Percentiles rank a stretch among this genome's conserved stretches.
These are phyloP conservation scores for Agapornis canus DNA, from an alignment of 2,797 vertebrate species.

Conservation along the genomic window DNA sequence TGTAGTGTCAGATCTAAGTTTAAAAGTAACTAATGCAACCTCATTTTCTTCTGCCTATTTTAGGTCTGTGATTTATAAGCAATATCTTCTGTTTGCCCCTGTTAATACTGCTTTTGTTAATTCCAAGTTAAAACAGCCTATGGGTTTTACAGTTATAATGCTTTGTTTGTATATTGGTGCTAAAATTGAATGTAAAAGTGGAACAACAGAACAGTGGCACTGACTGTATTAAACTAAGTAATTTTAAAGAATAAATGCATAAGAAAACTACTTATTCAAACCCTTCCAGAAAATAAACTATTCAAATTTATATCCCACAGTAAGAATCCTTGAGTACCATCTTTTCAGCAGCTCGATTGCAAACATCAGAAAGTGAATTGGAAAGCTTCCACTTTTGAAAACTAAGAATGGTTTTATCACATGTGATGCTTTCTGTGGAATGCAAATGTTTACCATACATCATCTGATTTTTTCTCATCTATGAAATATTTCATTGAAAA, in stretches of 20 bases:
- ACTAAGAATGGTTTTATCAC: not conserved
- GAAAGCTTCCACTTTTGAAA: not conserved
- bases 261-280: conserved; percentile 31
- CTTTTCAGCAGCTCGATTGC: conserved; percentile 31
- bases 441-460: conserved; percentile 18
- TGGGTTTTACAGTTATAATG: not conserved
- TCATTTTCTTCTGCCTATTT: not conserved
- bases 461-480: conserved; percentile 17
- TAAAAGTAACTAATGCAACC: not conserved
- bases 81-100: not conserved
- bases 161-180: not conserved
- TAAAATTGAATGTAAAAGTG: conserved; percentile 30
- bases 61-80: not conserved
- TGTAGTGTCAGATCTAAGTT: not conserved
- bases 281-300: conserved; percentile 24
- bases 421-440: not conserved
- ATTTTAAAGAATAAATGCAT: conserved; percentile 46
- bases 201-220: conserved; percentile 13
- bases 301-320: conserved; percentile 32
- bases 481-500: not conserved
- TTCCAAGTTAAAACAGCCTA: not conserved
- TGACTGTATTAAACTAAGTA: conserved; percentile 18
- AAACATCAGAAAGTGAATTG: conserved; percentile 37
- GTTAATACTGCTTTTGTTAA: not conserved
- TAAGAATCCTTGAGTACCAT: conserved; percentile 29